These are phyloP conservation scores for Diogma glabrata DNA, from an alignment of 2,888 invertebrate genomes.

Conservation along the genomic window DNA sequence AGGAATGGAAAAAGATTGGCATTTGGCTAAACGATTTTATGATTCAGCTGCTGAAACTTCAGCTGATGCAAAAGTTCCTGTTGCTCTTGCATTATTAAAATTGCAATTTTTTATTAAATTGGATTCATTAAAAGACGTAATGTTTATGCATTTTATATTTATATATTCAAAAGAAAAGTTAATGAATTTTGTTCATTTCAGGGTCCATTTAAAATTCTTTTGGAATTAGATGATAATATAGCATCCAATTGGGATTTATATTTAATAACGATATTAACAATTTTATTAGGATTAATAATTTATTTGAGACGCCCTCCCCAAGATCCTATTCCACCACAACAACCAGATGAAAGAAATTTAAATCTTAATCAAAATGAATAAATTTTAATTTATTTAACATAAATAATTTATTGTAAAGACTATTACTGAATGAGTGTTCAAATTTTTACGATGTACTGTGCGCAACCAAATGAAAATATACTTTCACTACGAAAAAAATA, in stretches of 20 bases:
- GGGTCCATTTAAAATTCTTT: slow-evolving; percentile 50
- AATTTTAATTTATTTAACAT: slow-evolving; percentile 3
- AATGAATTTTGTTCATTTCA: slow-evolving; percentile 35
- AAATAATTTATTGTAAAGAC: slow-evolving; percentile 6
- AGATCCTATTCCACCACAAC: slow-evolving; percentile 3
- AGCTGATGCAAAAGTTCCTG: slow-evolving; percentile 87
- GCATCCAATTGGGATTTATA: slow-evolving; percentile 92
- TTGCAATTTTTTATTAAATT: slow-evolving; percentile 63
- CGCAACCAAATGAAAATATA: background rate
- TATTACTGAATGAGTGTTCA: slow-evolving; percentile 5
- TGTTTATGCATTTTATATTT: slow-evolving; percentile 18
- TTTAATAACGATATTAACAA: slow-evolving; percentile 69
- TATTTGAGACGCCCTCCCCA: slow-evolving; percentile 59
- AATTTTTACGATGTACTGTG: background rate
- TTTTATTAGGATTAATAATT: slow-evolving; percentile 70
- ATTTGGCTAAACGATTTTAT: slow-evolving; percentile 94
- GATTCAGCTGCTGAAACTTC: slow-evolving; percentile 91
- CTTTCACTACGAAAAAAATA: background rate
- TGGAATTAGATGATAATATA: slow-evolving; percentile 57
- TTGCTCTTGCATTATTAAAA: slow-evolving; percentile 78
- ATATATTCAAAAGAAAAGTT: background rate
- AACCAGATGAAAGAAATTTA: slow-evolving; percentile 1
- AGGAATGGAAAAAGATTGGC: slow-evolving; percentile 79
- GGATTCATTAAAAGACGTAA: slow-evolving; percentile 62
- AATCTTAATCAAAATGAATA: background rate